Percentiles rank a stretch among this genome's conserved stretches.
Evolutionary conservation across 64 coral and sea anemone species (phyloP).

Genomic region (Porites australiensis): DNA sequence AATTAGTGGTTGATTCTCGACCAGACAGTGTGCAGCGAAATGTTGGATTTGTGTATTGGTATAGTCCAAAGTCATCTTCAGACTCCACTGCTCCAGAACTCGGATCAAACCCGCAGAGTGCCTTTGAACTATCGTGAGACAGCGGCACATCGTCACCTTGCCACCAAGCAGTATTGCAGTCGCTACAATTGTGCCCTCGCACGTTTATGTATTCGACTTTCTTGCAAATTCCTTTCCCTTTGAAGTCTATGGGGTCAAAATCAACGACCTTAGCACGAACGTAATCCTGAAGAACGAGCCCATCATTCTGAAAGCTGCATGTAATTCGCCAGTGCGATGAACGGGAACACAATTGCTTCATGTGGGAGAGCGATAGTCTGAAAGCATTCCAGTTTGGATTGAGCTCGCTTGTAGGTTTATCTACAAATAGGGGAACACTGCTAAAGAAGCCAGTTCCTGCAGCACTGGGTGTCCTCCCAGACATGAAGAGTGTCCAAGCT

Average conservation of each 20-base stretch:
- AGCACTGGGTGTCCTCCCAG: background rate
- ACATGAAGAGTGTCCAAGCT: constrained; percentile 64
- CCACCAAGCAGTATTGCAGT: constrained; percentile 49
- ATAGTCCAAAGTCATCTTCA: constrained; percentile 72
- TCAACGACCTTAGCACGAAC: constrained; percentile 8
- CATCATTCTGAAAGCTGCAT: constrained; percentile 33
- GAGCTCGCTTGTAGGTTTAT: background rate
- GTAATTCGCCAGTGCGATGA: constrained; percentile 70
- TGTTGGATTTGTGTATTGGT: constrained; percentile 11
- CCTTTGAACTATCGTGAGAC: constrained; percentile 36
- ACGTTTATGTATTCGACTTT: constrained; percentile 72
- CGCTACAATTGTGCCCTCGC: constrained; percentile 45
- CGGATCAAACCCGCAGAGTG: constrained; percentile 4
- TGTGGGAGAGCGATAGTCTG: constrained; percentile 8
- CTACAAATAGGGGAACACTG: background rate
- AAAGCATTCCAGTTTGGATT: constrained; percentile 35
- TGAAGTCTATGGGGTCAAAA: constrained; percentile 59
- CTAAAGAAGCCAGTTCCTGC: background rate
- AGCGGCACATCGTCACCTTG: constrained; percentile 11
- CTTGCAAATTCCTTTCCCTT: constrained; percentile 14
- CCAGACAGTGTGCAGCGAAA: constrained; percentile 62
- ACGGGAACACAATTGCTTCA: constrained; percentile 8
- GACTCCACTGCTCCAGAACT: background rate
- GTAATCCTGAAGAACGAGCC: constrained; percentile 68
- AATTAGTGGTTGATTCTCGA: constrained; percentile 45